Evolutionary conservation across 1,140 invertebrate genomes (phyloP).

Genomic region (Hestina assimilis): DNA sequence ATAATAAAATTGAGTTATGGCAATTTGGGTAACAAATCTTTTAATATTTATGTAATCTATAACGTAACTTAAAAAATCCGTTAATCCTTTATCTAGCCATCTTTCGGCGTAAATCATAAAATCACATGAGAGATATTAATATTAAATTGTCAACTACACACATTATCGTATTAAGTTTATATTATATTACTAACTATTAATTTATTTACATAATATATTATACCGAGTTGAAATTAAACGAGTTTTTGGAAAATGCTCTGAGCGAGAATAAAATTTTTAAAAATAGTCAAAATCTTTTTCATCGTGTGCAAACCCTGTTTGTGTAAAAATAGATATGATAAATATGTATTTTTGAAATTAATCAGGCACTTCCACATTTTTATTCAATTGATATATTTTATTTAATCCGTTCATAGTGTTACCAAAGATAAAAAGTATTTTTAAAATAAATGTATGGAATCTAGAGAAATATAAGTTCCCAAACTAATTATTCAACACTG

Average conservation of each 20-base stretch:
- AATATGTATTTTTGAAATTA: conserved; percentile 31
- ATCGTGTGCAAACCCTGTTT: conserved; percentile 43
- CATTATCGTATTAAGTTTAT: neutral
- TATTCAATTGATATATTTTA: conserved; percentile 1
- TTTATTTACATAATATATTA: neutral
- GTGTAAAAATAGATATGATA: conserved; percentile 48
- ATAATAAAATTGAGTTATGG: conserved; percentile 4
- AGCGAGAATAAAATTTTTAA: conserved; percentile 4
- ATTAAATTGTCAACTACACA: conserved; percentile 10
- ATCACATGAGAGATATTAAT: conserved; percentile 9
- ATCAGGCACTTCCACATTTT: conserved; percentile 37
- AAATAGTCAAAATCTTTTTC: neutral
- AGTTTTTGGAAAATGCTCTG: neutral
- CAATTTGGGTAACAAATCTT: conserved; percentile 15
- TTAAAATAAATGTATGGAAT: too few relatives aligned
- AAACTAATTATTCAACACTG: neutral
- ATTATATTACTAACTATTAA: neutral
- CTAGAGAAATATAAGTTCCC: too few relatives aligned
- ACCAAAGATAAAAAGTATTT: too few relatives aligned
- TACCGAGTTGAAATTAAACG: neutral
- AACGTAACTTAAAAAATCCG: neutral
- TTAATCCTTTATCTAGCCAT: conserved; percentile 13
- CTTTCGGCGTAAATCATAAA: conserved; percentile 10
- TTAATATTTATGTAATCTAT: conserved; percentile 1
- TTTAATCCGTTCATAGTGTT: too few relatives aligned